A percentile compares a stretch with the other conserved stretches of the same genome.
Evolutionary conservation across 2,797 vertebrate species (phyloP).

Genomic region (Bryconaethiops microstoma): DNA sequence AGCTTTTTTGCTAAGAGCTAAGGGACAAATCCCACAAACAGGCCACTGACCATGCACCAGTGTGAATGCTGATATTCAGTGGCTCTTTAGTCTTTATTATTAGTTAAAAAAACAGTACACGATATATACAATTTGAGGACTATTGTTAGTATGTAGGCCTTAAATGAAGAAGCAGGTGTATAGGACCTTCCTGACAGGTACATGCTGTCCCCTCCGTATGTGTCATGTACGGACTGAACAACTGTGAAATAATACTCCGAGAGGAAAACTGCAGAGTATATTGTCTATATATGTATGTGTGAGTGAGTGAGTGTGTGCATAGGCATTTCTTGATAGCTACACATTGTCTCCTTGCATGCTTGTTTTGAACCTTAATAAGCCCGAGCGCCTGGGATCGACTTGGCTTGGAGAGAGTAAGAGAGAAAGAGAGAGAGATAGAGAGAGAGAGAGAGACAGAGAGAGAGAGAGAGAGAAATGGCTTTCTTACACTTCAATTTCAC

Average conservation of each 20-base stretch:
- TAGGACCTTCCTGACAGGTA: slow-evolving; percentile 24
- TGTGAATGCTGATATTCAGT: background rate
- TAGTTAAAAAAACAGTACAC: background rate
- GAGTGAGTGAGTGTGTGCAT: slow-evolving; percentile 45
- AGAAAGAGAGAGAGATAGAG: slow-evolving; percentile 22
- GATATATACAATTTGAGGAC: background rate
- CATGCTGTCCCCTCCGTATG: slow-evolving; percentile 23
- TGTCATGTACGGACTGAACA: slow-evolving; percentile 33
- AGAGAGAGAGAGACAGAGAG: slow-evolving; percentile 52
- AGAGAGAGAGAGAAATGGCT: slow-evolving; percentile 64
- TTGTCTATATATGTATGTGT: slow-evolving; percentile 17
- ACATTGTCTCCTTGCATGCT: slow-evolving; percentile 61
- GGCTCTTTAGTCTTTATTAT: background rate
- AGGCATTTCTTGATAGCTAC: slow-evolving; percentile 59
- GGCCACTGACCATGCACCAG: background rate
- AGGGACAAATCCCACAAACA: background rate
- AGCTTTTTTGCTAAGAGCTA: too few relatives aligned
- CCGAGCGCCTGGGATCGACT: slow-evolving; percentile 54
- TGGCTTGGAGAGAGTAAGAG: slow-evolving; percentile 47
- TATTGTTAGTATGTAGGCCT: background rate
- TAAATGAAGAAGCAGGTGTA: slow-evolving; percentile 11
- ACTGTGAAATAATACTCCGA: slow-evolving; percentile 36
- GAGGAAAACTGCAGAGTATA: background rate
- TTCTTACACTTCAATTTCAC: slow-evolving; percentile 80
- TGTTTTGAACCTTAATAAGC: slow-evolving; percentile 76